Evolutionary conservation across 2,888 invertebrate genomes (phyloP).

Genomic region (Teinopalpus imperialis): DNA sequence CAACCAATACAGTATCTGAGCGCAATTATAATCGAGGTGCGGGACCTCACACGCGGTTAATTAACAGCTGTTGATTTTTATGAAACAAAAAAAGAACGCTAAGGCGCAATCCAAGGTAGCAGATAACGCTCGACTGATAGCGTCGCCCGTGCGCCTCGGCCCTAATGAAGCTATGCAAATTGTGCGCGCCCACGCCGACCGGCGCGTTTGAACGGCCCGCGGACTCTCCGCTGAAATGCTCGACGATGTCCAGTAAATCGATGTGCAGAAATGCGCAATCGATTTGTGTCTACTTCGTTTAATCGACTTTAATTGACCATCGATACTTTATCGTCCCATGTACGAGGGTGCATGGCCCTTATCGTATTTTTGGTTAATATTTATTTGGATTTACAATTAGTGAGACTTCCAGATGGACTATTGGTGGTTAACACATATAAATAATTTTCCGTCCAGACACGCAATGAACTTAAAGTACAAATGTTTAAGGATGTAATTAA

Average conservation of each 20-base stretch:
- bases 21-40: slow-evolving; percentile 44
- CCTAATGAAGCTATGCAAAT: slow-evolving; percentile 48
- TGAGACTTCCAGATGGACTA: background rate
- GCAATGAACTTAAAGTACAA: background rate
- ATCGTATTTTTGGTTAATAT: slow-evolving; percentile 15
- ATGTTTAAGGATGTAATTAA: background rate
- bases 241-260: slow-evolving; percentile 24
- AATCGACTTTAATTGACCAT: slow-evolving; percentile 22
- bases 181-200: slow-evolving; percentile 39
- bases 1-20: slow-evolving; percentile 33
- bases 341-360: background rate
- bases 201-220: slow-evolving; percentile 32
- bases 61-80: slow-evolving; percentile 41
- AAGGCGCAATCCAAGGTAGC: slow-evolving; percentile 29
- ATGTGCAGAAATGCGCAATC: slow-evolving; percentile 20
- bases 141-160: slow-evolving; percentile 17
- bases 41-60: slow-evolving; percentile 49
- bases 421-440: slow-evolving; percentile 1
- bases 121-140: slow-evolving; percentile 31
- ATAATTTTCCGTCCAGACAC: background rate
- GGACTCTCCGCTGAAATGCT: slow-evolving; percentile 6
- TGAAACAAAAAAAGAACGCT: slow-evolving; percentile 23
- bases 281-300: slow-evolving; percentile 22
- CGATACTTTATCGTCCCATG: slow-evolving; percentile 9
- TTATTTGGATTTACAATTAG: slow-evolving; percentile 13